Evolutionary conservation across 2,113 vertebrate species (phyloP).

Genomic region (Carlito syrichta): DNA sequence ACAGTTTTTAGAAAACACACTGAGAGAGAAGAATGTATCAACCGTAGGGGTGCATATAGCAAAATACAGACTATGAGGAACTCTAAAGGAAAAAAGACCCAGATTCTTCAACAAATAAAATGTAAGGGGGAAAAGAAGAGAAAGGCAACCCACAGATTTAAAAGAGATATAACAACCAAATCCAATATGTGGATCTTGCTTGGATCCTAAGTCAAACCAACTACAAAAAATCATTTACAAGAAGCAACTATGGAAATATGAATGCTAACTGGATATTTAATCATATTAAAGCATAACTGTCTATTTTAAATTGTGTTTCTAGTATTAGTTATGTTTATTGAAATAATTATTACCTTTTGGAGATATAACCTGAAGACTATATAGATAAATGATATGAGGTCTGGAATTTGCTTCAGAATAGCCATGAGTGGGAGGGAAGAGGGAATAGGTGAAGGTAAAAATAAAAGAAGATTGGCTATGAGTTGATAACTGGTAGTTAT

Average conservation of each 20-base stretch:
- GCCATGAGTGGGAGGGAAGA: background rate
- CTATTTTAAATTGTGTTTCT: background rate
- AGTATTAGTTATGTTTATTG: background rate
- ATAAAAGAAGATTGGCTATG: background rate
- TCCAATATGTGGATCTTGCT: background rate
- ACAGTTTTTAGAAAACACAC: background rate
- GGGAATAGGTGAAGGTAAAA: background rate
- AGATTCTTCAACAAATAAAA: background rate
- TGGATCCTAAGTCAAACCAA: background rate
- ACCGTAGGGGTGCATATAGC: background rate
- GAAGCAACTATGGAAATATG: background rate
- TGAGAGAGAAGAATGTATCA: background rate
- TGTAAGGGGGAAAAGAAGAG: background rate
- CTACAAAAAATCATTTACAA: background rate
- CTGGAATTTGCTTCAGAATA: background rate
- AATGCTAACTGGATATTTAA: background rate
- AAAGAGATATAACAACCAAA: background rate
- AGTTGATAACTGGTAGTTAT: background rate
- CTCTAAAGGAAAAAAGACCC: background rate
- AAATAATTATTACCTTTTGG: constrained; percentile 1
- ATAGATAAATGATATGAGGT: background rate
- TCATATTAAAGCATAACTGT: background rate
- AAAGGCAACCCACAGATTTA: background rate
- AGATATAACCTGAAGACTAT: background rate
- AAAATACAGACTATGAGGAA: background rate